A percentile compares a stretch with the other conserved stretches of the same genome.
Conservation (phyloP, 2,888 invertebrate species). For the Apodemia mormo region DNA sequence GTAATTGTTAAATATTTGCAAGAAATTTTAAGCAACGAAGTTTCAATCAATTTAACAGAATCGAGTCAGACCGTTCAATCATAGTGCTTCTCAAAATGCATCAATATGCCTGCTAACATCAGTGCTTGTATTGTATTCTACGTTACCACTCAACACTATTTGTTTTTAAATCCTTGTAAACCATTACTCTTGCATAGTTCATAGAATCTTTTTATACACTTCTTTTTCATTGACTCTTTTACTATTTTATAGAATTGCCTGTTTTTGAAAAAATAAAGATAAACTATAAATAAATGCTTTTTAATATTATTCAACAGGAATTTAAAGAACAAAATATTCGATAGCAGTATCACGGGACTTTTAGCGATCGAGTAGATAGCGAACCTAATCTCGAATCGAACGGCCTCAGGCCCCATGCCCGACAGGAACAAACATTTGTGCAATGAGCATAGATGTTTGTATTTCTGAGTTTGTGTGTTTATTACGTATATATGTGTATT, state of each 20-base stretch:
- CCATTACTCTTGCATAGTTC: conserved; percentile 67
- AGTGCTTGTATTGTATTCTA: conserved; percentile 53
- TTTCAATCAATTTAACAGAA: conserved; percentile 9
- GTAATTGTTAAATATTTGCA: too few species aligned
- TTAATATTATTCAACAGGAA: too few species aligned
- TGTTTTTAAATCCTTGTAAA: conserved; percentile 64
- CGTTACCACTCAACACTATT: conserved; percentile 63
- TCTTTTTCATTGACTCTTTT: conserved; percentile 73
- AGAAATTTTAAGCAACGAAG: neutral
- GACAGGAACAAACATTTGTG: too few species aligned
- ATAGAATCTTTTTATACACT: conserved; percentile 65
- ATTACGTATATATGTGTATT: too few species aligned
- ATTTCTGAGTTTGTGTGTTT: too few species aligned
- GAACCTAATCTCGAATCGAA: too few species aligned
- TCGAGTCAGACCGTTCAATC: conserved; percentile 25
- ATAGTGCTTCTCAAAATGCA: conserved; percentile 50
- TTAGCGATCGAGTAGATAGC: too few species aligned
- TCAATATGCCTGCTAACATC: conserved; percentile 50
- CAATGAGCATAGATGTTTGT: too few species aligned
- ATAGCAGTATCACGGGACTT: too few species aligned
- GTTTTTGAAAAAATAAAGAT: conserved; percentile 47
- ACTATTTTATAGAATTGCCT: conserved; percentile 72
- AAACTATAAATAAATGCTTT: neutral
- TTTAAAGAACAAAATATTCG: too few species aligned
- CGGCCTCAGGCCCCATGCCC: too few species aligned